Evolutionary conservation across 35 echinoderm and acorn worm species (phyloP).

Genomic region (Chiridota heheva): DNA sequence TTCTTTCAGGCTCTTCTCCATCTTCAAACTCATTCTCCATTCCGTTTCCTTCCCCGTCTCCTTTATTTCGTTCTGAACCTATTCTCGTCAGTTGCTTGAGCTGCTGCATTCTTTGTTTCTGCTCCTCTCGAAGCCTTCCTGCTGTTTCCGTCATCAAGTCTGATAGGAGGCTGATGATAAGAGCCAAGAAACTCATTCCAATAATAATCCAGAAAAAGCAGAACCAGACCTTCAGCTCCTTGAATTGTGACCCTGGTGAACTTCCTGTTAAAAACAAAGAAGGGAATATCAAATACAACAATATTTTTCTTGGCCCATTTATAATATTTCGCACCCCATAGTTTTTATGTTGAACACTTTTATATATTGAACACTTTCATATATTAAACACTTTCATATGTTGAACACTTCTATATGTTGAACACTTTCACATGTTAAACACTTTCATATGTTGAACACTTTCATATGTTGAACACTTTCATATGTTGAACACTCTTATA

Average conservation of each 20-base stretch:
- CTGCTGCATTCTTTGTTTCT: constrained; percentile 18
- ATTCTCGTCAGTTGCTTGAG: constrained; percentile 16
- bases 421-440: no score
- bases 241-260: constrained; percentile 49
- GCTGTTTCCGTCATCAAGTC: constrained; percentile 57
- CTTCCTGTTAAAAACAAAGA: constrained; percentile 40
- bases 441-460: no score
- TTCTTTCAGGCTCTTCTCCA: no score
- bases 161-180: constrained; percentile 65
- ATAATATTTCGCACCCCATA: no score
- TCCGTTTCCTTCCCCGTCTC: not conserved
- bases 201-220: constrained; percentile 75
- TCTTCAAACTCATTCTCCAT: not conserved
- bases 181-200: constrained; percentile 66
- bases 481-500: no score
- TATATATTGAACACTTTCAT: no score
- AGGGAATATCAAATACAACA: not conserved
- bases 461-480: no score
- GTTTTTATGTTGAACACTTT: no score
- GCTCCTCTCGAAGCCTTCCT: constrained; percentile 40
- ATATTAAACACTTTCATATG: no score
- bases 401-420: no score
- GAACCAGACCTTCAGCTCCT: constrained; percentile 57
- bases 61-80: not conserved
- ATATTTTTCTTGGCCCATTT: not conserved